Evolutionary conservation across 2,797 vertebrate species (phyloP).

Genomic region (Chromobotia macracanthus): DNA sequence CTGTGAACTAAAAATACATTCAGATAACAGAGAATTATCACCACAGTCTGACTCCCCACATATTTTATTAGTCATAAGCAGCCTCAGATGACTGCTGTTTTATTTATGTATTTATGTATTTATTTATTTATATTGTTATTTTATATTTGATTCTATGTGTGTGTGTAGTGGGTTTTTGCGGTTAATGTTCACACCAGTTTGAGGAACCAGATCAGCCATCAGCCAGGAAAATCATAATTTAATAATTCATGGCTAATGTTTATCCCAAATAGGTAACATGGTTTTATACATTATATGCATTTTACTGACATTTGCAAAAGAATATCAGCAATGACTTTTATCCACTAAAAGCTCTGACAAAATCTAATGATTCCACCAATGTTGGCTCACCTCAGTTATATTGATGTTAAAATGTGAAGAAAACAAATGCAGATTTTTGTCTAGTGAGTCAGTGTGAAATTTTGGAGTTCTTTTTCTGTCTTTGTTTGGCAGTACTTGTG

Average conservation of each 20-base stretch:
- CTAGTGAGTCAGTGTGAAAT: conserved; percentile 5
- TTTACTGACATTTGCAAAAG: neutral
- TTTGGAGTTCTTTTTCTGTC: neutral
- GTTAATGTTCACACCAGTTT: no score
- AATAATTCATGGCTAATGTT: no score
- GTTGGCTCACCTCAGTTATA: neutral
- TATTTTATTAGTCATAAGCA: neutral
- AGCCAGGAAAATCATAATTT: no score
- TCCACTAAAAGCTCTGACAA: neutral
- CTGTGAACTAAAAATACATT: conserved; percentile 26
- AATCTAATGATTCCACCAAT: neutral
- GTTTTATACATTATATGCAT: neutral
- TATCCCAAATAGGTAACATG: neutral
- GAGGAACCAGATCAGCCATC: no score
- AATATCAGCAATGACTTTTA: neutral
- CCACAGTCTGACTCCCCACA: neutral
- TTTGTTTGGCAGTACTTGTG: conserved; percentile 18
- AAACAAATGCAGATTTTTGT: conserved; percentile 2
- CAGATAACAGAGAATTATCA: neutral
- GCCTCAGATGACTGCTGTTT: neutral
- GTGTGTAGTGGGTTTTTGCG: no score
- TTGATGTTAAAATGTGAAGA: neutral
- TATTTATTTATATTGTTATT: no score
- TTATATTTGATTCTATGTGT: no score
- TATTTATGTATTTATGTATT: neutral